Percentiles rank a stretch among this genome's conserved stretches.
phyloP scores from a whole-genome alignment of 2,113 vertebrate species.

The Nicator chloris region DNA sequence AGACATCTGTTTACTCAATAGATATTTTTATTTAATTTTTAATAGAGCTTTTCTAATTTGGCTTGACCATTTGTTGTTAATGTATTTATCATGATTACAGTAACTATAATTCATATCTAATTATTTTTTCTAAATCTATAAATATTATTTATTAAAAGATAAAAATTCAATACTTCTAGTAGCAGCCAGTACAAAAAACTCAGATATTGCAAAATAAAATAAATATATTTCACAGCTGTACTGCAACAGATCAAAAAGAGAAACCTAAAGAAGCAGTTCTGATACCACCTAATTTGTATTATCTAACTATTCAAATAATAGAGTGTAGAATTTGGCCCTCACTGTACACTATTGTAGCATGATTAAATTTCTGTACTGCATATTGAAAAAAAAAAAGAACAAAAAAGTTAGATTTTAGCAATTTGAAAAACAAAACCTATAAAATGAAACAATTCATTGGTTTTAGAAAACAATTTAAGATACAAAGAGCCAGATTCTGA shows the following conservation, averaged over 20 bases:
- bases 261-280: not conserved
- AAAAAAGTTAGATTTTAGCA: not conserved
- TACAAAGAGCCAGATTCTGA: not conserved
- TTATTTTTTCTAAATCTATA: slow-evolving; percentile 53
- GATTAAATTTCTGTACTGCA: not conserved
- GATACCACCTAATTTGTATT: not conserved
- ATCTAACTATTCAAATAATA: not conserved
- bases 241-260: not conserved
- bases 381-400: not conserved
- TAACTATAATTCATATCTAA: slow-evolving; percentile 55
- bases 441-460: not conserved
- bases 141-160: slow-evolving; percentile 58
- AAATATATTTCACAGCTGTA: not conserved
- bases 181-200: not conserved
- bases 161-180: slow-evolving; percentile 31
- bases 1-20: slow-evolving; percentile 48
- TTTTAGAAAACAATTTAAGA: not conserved
- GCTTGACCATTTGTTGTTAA: slow-evolving; percentile 52
- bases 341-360: not conserved
- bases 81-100: slow-evolving; percentile 59
- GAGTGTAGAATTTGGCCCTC: not conserved
- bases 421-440: not conserved
- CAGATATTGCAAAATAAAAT: not conserved
- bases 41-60: slow-evolving; percentile 55
- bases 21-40: slow-evolving; percentile 55